phyloP scores from a whole-genome alignment of 1,140 invertebrate species.

The Heterodera carotae region DNA sequence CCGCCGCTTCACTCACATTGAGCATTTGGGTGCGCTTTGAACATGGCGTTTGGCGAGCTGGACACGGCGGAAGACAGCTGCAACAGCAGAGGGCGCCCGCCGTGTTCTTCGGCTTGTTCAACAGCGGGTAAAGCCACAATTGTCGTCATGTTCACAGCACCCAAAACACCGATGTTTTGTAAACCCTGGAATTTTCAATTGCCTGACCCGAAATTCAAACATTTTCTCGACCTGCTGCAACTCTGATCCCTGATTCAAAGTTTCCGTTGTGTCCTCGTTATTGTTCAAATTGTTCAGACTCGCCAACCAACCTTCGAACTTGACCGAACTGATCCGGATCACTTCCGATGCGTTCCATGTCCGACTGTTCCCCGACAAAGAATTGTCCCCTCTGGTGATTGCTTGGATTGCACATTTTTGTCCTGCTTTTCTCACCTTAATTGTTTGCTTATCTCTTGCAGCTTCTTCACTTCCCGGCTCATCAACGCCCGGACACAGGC shows the following conservation, averaged over 20 bases:
- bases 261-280: too few species aligned
- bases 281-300: neutral
- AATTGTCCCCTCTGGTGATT: slow-evolving; percentile 72
- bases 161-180: too few species aligned
- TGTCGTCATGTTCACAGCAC: too few species aligned
- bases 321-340: slow-evolving; percentile 80
- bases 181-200: neutral
- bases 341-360: slow-evolving; percentile 86
- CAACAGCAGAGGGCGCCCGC: neutral
- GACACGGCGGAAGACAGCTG: slow-evolving; percentile 70
- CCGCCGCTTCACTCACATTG: slow-evolving; percentile 79
- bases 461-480: slow-evolving; percentile 76
- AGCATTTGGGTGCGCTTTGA: slow-evolving; percentile 95
- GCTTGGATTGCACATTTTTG: too few species aligned
- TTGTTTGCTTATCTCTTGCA: neutral
- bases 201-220: too few species aligned
- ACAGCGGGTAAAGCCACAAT: slow-evolving; percentile 55
- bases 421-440: too few species aligned
- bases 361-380: slow-evolving; percentile 81
- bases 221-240: too few species aligned
- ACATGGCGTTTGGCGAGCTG: slow-evolving; percentile 77
- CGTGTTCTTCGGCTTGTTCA: slow-evolving; percentile 83
- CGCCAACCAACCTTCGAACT: slow-evolving; percentile 77
- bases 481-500: slow-evolving; percentile 82
- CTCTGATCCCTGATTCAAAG: too few species aligned